Evolutionary conservation across 2,797 vertebrate species (phyloP), one percentile per base, ranked within the genome.

Genomic region (Eurystomus glaucurus): DNA sequence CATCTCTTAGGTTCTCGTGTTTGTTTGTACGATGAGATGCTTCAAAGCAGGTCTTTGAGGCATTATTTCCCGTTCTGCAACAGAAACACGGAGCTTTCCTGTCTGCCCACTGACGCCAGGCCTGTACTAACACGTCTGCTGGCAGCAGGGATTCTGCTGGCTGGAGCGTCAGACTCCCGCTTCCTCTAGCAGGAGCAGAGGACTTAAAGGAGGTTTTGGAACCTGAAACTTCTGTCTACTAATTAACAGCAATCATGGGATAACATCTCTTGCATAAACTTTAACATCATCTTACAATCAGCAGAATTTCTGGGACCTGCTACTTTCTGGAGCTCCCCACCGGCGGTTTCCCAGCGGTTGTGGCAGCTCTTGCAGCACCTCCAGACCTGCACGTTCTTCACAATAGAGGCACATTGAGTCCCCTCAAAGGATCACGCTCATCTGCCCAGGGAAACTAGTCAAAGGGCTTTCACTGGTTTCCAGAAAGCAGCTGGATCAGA

Each of bases 351-450:
- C 37, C 33, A 18, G 69, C 0, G 0, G 9, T 19, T 60, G 31
- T 3, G 28, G 29, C 37, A 46, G 48, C 39, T 4, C 35, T 25
- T 23, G 35, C 46, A 46, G 52, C 29, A n/a, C 7, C 55, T 61
- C 20, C 46, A 55, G 51, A 39, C 23, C 41, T 6, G 8, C 4
- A 2, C 0, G 1, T 26, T 4, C 25, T 78, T 35, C 41, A 25
- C 14, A 15, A 3, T 5, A 51, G 33, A 15, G 28, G 43, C 29
- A 71, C 54, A 16, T 1, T 1, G 62, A 58, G 39, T 37, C 23
- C 25, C 57, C 23, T 19, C 37, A 35, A 39, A 70, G 41, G 35
- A 54, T 28, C 23, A 7, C 1, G 23, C 10, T 64, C 33, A 15
- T 15, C 35, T 54, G 17, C 45, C 26, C 45, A 21, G 19, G 21